Evolutionary conservation across 2,113 vertebrate species (phyloP), one percentile per base, ranked within the genome.

Genomic region (Colius striatus): DNA sequence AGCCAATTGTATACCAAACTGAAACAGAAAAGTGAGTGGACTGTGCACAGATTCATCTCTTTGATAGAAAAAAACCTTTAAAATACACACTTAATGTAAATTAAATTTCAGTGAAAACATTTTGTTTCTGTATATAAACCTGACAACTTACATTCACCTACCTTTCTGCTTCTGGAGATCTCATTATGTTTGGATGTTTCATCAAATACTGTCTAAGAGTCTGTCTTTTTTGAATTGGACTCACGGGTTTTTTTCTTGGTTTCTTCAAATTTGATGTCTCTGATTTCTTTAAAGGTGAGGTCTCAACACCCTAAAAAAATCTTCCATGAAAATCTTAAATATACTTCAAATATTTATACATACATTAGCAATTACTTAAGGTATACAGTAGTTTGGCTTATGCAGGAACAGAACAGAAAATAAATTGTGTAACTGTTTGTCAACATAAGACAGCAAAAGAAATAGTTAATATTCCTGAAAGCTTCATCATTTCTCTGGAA

Each of bases 131-230:
- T 34, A 75, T 12, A 79, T 43, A 4, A 89, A 67, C 10, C 7
- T 43, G 38, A 47, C 3, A 45, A 66, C 13, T 32, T 76, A 13
- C 34, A 5, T 30, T 77, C 21, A 83, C 36, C 95, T 96, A 97
- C 97, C 95, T 89, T 84, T 81, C 41, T 68, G 38, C 6, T 80
- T 95, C 94, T 79, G 74, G 25, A 81, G 73, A 66, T 48, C 22
- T 60, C 50, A 43, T 36, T 81, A 34, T 11, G 23, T 50, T 45
- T 47, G 61, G 78, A 41, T 71, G 51, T 55, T 95, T 96, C 81
- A 62, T 23, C 3, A 84, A 65, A 67, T 57, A 90, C 5, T 96
- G 73, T 73, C 63, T 72, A 58, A 93, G 93, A 82, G 79, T 81
- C 34, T 67, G 78, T 76, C 48, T 68, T 90, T 83, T 94, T 79